Base-by-base conservation (phyloP, 2,888 invertebrate species). In the Bombylius discolor region DNA sequence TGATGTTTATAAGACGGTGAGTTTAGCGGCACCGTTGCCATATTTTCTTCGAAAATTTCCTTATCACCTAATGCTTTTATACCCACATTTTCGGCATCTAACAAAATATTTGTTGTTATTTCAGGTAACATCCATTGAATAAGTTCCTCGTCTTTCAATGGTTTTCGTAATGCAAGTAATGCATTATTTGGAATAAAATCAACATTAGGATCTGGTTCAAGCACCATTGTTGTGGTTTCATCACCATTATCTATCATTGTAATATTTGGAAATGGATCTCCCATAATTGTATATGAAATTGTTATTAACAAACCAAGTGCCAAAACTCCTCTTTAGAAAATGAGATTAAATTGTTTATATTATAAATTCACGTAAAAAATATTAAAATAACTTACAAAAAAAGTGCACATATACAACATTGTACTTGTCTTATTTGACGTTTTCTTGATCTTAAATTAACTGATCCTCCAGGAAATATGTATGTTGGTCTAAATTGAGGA, bases 1-100 rank as follows among this genome's bases (percentile, higher is more conserved):
- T 87, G 88, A 52, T 89, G 89, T 47, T 82, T 78, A 61, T 78
- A 81, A 33, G 84, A 82, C 0, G 88, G 85, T 6, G 81, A 80
- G 57, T 81, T 75, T 0, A 72, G 62, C 0, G 82, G 79, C 9
- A 75, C 75, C 0, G 76, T 68, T 49, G 65, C 62, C 13, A 71
- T 60, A 5, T 67, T 65, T 42, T 73, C 74, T 61, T 88, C 87
- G 6, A 81, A 71, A 14, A 75, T 68, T 57, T 78, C 76, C 5
- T 81, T 76, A 51, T 77, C 72, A 1, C 73, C 69, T 9, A 89
- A 73, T 0, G 81, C 83, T 32, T 73, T 75, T 33, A 78, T 74
- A 0, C 85, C 85, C 6, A 73, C 77, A 49, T 70, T 63, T 2
- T 82, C 69, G 0, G 85, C 84, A 9, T 73, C 69, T 7, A 72